phyloP scores from a whole-genome alignment of 2,113 vertebrate species.

The Nannospalax galili region DNA sequence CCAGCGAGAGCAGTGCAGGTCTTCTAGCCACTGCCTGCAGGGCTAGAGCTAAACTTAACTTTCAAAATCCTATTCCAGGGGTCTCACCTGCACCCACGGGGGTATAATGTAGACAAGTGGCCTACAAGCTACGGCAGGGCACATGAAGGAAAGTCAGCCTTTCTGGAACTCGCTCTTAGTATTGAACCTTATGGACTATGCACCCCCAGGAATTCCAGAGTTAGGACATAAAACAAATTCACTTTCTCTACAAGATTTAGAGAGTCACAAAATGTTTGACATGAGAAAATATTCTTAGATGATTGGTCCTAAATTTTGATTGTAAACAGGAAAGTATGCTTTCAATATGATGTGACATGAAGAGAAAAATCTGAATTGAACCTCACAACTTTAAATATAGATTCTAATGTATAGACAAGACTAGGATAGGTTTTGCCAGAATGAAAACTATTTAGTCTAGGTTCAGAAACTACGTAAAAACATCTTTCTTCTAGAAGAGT shows the following conservation, averaged over 20 bases:
- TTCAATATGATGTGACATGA: not conserved
- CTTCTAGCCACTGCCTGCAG: not conserved
- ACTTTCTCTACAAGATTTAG: not conserved
- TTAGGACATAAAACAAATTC: conserved; percentile 1
- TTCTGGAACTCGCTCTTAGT: not conserved
- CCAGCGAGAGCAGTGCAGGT: not conserved
- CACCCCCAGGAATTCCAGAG: not conserved
- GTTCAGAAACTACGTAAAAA: not conserved
- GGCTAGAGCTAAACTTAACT: not conserved
- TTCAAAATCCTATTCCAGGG: not conserved
- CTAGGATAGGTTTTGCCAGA: not conserved
- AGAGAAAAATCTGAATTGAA: not conserved
- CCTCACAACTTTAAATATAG: not conserved
- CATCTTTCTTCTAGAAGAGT: not conserved
- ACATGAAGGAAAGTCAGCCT: not conserved
- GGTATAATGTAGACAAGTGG: not conserved
- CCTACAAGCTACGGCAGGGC: fast-evolving
- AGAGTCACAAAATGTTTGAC: not conserved
- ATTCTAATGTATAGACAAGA: not conserved
- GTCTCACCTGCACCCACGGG: fast-evolving
- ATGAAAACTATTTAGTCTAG: not conserved
- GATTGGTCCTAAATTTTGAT: not conserved
- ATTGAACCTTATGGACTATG: not conserved
- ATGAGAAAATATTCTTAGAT: not conserved
- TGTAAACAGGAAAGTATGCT: not conserved